Evolutionary conservation across 2,888 invertebrate genomes (phyloP).

Genomic region (Orthosia incerta): DNA sequence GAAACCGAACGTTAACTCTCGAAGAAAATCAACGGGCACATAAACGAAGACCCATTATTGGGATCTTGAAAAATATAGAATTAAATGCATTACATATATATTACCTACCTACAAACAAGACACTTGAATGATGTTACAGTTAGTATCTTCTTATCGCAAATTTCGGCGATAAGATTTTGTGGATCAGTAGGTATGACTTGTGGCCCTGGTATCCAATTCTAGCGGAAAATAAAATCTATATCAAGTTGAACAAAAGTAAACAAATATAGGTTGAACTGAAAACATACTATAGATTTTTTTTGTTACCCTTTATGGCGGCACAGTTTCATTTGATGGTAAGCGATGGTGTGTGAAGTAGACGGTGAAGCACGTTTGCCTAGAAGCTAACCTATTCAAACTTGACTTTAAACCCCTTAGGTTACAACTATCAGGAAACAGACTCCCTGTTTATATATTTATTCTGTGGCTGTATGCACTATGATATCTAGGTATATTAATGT

Average conservation of each 20-base stretch:
- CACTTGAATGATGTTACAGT: constrained; percentile 30
- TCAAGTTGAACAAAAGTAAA: constrained; percentile 1
- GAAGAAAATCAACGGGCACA: too few species aligned
- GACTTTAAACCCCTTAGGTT: too few species aligned
- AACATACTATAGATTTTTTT: background rate
- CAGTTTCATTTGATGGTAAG: too few species aligned
- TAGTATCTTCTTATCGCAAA: constrained; percentile 18
- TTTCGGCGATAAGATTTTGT: constrained; percentile 23
- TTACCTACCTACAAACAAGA: constrained; percentile 8
- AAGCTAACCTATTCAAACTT: too few species aligned
- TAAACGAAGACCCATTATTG: background rate
- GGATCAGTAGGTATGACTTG: background rate
- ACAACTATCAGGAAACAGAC: too few species aligned
- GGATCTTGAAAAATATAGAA: constrained; percentile 1
- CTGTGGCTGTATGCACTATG: too few species aligned
- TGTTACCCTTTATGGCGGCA: too few species aligned
- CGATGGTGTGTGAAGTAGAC: too few species aligned
- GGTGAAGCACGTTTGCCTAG: too few species aligned
- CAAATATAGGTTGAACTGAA: constrained; percentile 22
- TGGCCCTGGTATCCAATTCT: background rate
- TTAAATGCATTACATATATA: constrained; percentile 23
- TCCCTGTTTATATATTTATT: too few species aligned
- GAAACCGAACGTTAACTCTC: too few species aligned
- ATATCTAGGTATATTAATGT: too few species aligned
- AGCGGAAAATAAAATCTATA: constrained; percentile 16